Evolutionary conservation across 2,797 vertebrate species (phyloP).

Genomic region (Discoglossus pictus): DNA sequence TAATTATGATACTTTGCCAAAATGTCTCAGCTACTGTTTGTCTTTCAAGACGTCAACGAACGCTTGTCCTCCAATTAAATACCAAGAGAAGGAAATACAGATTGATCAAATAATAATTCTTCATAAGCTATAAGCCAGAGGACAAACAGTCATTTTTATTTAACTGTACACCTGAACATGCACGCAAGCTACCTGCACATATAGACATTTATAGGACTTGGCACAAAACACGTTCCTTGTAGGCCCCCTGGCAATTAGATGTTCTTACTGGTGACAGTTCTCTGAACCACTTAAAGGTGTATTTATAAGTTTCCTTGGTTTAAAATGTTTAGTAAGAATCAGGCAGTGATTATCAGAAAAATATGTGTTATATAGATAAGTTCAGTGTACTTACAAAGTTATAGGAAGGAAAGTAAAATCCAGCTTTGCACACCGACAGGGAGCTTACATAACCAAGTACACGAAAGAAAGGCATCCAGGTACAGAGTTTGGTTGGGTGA

Average conservation of each 20-base stretch:
- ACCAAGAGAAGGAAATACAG: slow-evolving; percentile 38
- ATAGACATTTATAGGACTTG: slow-evolving; percentile 30
- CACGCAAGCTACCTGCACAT: slow-evolving; percentile 9
- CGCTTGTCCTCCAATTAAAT: slow-evolving; percentile 18
- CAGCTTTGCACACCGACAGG: too few species aligned
- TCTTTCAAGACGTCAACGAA: slow-evolving; percentile 9
- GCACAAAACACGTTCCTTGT: slow-evolving; percentile 29
- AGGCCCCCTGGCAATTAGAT: slow-evolving; percentile 20
- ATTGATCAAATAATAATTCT: slow-evolving; percentile 41
- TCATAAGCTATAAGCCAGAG: slow-evolving; percentile 29
- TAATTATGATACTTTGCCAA: too few species aligned
- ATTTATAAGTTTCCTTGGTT: too few species aligned
- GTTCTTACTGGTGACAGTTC: slow-evolving; percentile 33
- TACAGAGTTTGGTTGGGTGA: too few species aligned
- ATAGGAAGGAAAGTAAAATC: too few species aligned
- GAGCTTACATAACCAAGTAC: too few species aligned
- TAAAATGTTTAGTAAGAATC: too few species aligned
- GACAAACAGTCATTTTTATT: slow-evolving; percentile 44
- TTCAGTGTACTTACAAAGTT: too few species aligned
- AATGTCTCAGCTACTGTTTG: slow-evolving; percentile 25
- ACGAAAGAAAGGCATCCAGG: too few species aligned
- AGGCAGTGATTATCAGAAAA: too few species aligned
- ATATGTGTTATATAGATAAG: too few species aligned
- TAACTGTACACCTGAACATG: slow-evolving; percentile 14
- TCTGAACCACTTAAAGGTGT: too few species aligned